phyloP scores from a whole-genome alignment of 1,140 invertebrate species.

The Drosophila pandora region DNA sequence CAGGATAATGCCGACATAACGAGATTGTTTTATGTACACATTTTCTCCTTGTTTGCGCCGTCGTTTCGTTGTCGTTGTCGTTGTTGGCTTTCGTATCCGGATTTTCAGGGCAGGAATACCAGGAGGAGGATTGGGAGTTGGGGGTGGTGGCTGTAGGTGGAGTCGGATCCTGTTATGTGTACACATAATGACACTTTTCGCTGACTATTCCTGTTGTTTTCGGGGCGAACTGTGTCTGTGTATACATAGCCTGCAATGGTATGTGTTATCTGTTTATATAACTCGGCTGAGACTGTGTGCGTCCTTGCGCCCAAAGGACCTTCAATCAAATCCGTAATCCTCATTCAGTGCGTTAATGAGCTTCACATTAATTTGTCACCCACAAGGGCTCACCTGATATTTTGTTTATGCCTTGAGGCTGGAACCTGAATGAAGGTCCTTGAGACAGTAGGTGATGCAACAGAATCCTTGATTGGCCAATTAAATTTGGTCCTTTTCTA shows the following conservation, averaged over 20 bases:
- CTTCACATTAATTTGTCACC: conserved; percentile 78
- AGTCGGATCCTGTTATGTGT: conserved; percentile 48
- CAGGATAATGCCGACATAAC: conserved; percentile 83
- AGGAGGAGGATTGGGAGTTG: neutral
- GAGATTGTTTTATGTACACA: conserved; percentile 83
- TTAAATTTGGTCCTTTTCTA: neutral
- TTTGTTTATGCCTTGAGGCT: conserved; percentile 32
- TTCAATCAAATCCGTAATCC: conserved; percentile 80
- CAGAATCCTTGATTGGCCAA: conserved; percentile 4
- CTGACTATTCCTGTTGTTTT: conserved; percentile 47
- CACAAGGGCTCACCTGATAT: conserved; percentile 69
- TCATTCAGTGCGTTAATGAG: conserved; percentile 81
- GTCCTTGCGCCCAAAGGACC: conserved; percentile 68
- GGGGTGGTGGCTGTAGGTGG: conserved; percentile 14
- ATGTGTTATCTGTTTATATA: conserved; percentile 49
- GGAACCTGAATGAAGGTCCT: conserved; percentile 50
- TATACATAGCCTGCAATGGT: conserved; percentile 18
- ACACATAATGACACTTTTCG: conserved; percentile 74
- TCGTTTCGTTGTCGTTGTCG: conserved; percentile 40
- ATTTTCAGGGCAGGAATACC: conserved; percentile 12
- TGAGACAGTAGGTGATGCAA: conserved; percentile 24
- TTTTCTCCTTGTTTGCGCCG: conserved; percentile 69
- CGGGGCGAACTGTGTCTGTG: conserved; percentile 53
- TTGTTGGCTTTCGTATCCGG: conserved; percentile 27
- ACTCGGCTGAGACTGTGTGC: conserved; percentile 36